These are phyloP conservation scores for Diplodus sargus DNA, from an alignment of 2,797 vertebrate species.

Conservation along the genomic window DNA sequence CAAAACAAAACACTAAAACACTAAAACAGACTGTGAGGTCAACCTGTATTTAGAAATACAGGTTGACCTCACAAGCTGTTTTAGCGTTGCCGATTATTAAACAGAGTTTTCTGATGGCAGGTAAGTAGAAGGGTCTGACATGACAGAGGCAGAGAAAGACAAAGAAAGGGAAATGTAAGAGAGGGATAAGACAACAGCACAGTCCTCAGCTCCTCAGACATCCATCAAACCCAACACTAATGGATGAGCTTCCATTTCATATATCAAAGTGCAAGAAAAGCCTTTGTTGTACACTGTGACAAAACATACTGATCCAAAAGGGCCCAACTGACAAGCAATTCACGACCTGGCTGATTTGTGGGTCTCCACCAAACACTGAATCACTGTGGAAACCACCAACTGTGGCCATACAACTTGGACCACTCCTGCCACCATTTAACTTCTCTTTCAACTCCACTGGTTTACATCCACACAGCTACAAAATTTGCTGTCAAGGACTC, in stretches of 20 bases:
- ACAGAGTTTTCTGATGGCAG: conserved; percentile 7
- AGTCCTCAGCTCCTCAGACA: conserved; percentile 12
- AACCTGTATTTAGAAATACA: background rate
- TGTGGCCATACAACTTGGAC: conserved; percentile 51
- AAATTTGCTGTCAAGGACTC: conserved; percentile 5
- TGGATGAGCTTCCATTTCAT: conserved; percentile 42
- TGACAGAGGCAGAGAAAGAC: background rate
- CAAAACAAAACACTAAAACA: no score
- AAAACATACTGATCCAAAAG: conserved; percentile 53
- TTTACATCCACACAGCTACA: background rate
- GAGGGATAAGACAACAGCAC: background rate
- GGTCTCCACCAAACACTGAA: conserved; percentile 64
- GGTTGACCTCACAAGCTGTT: conserved; percentile 4
- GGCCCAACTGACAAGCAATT: conserved; percentile 55
- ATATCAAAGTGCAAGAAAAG: conserved; percentile 29
- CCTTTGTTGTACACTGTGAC: conserved; percentile 44
- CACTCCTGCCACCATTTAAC: conserved; percentile 39
- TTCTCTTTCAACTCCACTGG: conserved; percentile 32
- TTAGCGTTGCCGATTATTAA: conserved; percentile 16
- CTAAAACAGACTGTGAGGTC: no score
- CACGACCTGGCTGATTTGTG: conserved; percentile 71
- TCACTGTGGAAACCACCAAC: conserved; percentile 72
- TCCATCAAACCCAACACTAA: conserved; percentile 45
- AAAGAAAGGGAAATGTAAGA: background rate
- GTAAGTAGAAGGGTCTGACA: conserved; percentile 10